These are phyloP conservation scores for Merodon equestris DNA, from an alignment of 2,888 invertebrate genomes.

Conservation along the genomic window DNA sequence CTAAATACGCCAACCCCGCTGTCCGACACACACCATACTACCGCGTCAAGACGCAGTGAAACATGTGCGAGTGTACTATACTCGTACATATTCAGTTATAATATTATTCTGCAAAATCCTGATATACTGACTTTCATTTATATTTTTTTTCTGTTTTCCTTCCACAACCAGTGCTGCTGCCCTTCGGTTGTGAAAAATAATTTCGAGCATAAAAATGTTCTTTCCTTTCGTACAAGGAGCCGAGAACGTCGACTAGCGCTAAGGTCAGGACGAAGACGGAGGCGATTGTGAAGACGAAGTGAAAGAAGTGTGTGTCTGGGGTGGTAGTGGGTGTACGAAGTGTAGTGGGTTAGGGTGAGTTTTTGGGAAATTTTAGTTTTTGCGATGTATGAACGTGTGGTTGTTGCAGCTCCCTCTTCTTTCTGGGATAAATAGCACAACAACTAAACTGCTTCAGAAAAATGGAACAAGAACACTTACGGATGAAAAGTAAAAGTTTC, in stretches of 20 bases:
- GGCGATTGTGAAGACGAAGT: constrained; percentile 13
- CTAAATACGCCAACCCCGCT: background rate
- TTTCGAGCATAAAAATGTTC: constrained; percentile 61
- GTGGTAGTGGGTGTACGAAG: constrained; percentile 2
- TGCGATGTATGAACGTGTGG: constrained; percentile 64
- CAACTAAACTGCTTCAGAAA: too few relatives aligned
- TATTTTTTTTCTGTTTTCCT: constrained; percentile 50
- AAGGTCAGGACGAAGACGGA: too few relatives aligned
- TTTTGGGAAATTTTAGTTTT: constrained; percentile 66
- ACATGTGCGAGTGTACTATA: constrained; percentile 58
- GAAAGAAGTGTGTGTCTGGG: constrained; percentile 43
- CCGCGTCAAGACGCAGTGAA: constrained; percentile 37
- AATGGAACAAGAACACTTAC: constrained; percentile 38
- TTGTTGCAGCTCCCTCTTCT: constrained; percentile 42
- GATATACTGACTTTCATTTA: constrained; percentile 69
- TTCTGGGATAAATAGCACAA: constrained; percentile 12
- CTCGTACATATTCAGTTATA: constrained; percentile 62
- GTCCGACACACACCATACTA: constrained; percentile 38
- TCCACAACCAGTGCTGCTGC: constrained; percentile 32
- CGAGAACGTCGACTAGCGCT: constrained; percentile 34
- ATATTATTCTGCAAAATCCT: constrained; percentile 68
- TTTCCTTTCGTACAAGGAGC: constrained; percentile 40
- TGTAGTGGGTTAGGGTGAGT: constrained; percentile 21
- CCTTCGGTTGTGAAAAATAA: constrained; percentile 67
- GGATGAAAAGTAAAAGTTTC: constrained; percentile 68